These are phyloP conservation scores for Tortricodes alternella DNA, from an alignment of 2,888 invertebrate genomes.

Conservation along the genomic window DNA sequence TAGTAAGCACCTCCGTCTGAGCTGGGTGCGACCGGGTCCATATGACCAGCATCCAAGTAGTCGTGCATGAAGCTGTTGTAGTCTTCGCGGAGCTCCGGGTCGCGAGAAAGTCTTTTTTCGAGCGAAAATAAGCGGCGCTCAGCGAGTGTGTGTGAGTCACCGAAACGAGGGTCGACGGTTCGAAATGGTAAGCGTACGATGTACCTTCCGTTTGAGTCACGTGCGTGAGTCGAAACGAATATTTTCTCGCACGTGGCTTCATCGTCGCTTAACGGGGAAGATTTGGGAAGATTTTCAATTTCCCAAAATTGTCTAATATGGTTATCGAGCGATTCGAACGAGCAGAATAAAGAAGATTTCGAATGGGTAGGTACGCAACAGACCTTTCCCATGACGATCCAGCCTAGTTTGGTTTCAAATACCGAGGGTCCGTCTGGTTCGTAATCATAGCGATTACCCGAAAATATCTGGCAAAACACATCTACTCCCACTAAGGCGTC, in stretches of 20 bases:
- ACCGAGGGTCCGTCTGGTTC: background rate
- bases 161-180: background rate
- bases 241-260: background rate
- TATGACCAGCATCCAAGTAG: background rate
- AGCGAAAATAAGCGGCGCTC: background rate
- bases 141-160: background rate
- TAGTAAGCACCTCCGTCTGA: too few species aligned
- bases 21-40: too few species aligned
- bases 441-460: conserved; percentile 1
- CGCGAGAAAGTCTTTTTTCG: background rate
- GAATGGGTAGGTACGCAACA: background rate
- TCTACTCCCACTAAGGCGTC: conserved; percentile 8
- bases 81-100: background rate
- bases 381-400: conserved; percentile 7
- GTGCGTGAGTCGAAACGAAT: background rate
- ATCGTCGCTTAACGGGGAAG: background rate
- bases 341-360: background rate
- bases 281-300: background rate
- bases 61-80: background rate
- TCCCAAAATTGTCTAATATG: conserved; percentile 5
- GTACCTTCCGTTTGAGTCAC: background rate
- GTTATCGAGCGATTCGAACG: background rate
- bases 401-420: conserved; percentile 4
- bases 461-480: conserved; percentile 1
- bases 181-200: background rate